Conservation (phyloP, 2,797 vertebrate genomes). For the Silurus aristotelis region DNA sequence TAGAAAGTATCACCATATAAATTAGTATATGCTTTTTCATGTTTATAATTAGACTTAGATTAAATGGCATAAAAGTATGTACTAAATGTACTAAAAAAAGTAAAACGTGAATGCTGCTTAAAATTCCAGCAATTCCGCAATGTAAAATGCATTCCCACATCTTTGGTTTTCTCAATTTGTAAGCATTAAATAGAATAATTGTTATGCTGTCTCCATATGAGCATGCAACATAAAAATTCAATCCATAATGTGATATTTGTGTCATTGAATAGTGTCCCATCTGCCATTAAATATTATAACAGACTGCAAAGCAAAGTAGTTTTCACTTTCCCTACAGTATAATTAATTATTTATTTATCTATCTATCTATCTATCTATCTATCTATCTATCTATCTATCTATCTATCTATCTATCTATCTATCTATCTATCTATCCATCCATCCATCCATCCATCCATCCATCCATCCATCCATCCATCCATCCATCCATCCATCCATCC, state of each 20-base stretch:
- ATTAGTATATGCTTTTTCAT: not conserved
- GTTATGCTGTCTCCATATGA: constrained; percentile 52
- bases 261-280: constrained; percentile 41
- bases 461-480: not conserved
- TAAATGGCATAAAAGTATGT: not conserved
- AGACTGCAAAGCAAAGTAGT: constrained; percentile 56
- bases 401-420: no score
- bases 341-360: not conserved
- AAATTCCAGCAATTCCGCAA: not conserved
- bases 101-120: not conserved
- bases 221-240: constrained; percentile 41
- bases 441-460: not conserved
- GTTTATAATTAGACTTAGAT: not conserved
- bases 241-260: constrained; percentile 61
- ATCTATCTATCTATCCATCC: no score
- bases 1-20: not conserved
- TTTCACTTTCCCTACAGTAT: constrained; percentile 6
- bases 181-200: not conserved
- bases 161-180: not conserved
- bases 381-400: not conserved
- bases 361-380: not conserved
- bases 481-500: not conserved
- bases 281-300: constrained; percentile 32
- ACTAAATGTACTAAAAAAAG: not conserved
- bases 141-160: not conserved